These are phyloP conservation scores for Sorex maritimensis DNA, from an alignment of 2,797 vertebrate genomes.

Conservation along the genomic window DNA sequence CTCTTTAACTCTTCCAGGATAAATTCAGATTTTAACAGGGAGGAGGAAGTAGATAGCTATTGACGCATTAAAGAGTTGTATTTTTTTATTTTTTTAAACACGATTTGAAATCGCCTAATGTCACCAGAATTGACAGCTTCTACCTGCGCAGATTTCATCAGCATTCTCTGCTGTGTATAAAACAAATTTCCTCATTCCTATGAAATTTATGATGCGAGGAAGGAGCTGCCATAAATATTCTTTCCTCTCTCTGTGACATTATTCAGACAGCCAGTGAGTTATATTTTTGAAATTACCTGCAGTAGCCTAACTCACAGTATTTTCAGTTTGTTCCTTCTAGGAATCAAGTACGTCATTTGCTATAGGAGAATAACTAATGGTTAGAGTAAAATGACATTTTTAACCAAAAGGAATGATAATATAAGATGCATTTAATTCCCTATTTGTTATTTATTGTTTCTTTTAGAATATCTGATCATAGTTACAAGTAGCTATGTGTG, in stretches of 20 bases:
- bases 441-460: constrained; percentile 29
- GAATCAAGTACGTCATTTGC: constrained; percentile 67
- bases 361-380: constrained; percentile 52
- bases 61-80: constrained; percentile 52
- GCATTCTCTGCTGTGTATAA: constrained; percentile 66
- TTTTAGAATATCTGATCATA: constrained; percentile 1
- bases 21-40: constrained; percentile 65
- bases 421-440: constrained; percentile 33
- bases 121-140: constrained; percentile 65
- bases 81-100: constrained; percentile 74
- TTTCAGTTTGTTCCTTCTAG: constrained; percentile 64
- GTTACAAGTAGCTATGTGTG: background rate
- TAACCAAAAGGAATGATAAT: constrained; percentile 45
- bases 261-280: constrained; percentile 75
- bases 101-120: constrained; percentile 64
- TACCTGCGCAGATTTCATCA: constrained; percentile 76
- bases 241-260: constrained; percentile 74
- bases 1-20: constrained; percentile 64
- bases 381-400: constrained; percentile 56
- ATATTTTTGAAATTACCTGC: constrained; percentile 70
- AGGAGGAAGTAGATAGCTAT: constrained; percentile 35
- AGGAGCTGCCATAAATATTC: constrained; percentile 75
- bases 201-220: constrained; percentile 78
- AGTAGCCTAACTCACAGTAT: constrained; percentile 5
- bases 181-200: constrained; percentile 69